These are phyloP conservation scores for Phylloscopus trochiloides DNA, from an alignment of 2,113 vertebrate species.

Conservation along the genomic window DNA sequence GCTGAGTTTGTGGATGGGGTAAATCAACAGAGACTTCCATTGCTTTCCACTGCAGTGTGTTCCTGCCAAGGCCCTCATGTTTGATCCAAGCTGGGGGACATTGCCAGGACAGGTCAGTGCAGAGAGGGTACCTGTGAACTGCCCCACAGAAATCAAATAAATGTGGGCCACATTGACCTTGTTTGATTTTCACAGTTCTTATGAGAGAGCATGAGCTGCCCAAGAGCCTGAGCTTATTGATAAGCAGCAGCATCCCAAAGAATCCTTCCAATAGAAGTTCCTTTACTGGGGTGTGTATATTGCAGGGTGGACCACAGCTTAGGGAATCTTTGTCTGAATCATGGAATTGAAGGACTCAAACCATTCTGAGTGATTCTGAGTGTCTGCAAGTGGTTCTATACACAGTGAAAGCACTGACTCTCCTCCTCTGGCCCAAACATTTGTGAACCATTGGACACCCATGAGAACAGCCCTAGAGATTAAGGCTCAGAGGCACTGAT, in stretches of 20 bases:
- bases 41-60: not conserved
- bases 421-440: not conserved
- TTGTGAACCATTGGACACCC: not conserved
- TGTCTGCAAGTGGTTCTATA: not conserved
- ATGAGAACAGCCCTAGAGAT: not conserved
- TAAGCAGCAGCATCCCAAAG: not conserved
- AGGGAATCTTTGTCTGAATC: not conserved
- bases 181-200: not conserved
- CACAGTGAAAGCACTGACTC: not conserved
- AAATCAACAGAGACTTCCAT: not conserved
- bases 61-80: not conserved
- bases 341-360: not conserved
- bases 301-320: not conserved
- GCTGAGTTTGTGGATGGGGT: not conserved
- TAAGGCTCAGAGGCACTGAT: not conserved
- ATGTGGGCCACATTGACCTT: not conserved
- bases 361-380: not conserved
- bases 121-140: not conserved
- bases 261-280: not conserved
- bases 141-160: not conserved
- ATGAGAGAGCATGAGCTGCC: not conserved
- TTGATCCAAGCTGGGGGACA: not conserved
- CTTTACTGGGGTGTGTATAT: not conserved
- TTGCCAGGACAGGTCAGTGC: not conserved
- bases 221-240: not conserved